phyloP scores from a whole-genome alignment of 2,797 vertebrate genomes.

The Chaetophractus vellerosus region DNA sequence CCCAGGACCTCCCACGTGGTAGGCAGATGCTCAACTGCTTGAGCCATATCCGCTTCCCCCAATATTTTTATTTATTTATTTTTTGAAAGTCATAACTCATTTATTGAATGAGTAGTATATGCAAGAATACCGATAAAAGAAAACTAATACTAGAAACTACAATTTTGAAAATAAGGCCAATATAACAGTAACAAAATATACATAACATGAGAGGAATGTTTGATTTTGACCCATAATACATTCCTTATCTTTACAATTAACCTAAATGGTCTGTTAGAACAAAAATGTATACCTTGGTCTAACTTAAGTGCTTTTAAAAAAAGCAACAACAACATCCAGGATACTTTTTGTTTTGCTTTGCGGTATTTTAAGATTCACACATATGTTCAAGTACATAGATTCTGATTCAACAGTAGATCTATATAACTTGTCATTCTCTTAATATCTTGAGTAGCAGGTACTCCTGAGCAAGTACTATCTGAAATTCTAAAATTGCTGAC shows the following conservation, averaged over 20 bases:
- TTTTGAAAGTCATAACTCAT: slow-evolving; percentile 89
- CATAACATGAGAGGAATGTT: no score
- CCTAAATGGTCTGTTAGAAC: slow-evolving; percentile 84
- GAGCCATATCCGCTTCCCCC: no score
- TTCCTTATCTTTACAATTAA: no score
- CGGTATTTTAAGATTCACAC: slow-evolving; percentile 87
- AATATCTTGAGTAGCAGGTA: slow-evolving; percentile 3
- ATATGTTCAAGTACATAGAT: slow-evolving; percentile 86
- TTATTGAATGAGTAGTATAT: slow-evolving; percentile 91
- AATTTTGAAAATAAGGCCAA: no score
- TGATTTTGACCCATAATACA: no score
- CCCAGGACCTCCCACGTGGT: no score
- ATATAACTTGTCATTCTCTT: no score
- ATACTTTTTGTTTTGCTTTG: slow-evolving; percentile 82
- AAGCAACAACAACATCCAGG: slow-evolving; percentile 89
- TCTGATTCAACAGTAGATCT: slow-evolving; percentile 70
- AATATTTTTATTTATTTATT: neutral
- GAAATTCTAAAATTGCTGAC: slow-evolving; percentile 82
- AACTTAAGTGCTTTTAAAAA: slow-evolving; percentile 88
- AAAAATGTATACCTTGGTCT: slow-evolving; percentile 87
- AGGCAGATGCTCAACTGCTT: no score
- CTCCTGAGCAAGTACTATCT: slow-evolving; percentile 86
- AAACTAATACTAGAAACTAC: no score
- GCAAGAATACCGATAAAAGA: neutral
- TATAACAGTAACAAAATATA: no score